These are phyloP conservation scores for Dermochelys coriacea DNA, from an alignment of 2,797 vertebrate genomes.

Conservation along the genomic window DNA sequence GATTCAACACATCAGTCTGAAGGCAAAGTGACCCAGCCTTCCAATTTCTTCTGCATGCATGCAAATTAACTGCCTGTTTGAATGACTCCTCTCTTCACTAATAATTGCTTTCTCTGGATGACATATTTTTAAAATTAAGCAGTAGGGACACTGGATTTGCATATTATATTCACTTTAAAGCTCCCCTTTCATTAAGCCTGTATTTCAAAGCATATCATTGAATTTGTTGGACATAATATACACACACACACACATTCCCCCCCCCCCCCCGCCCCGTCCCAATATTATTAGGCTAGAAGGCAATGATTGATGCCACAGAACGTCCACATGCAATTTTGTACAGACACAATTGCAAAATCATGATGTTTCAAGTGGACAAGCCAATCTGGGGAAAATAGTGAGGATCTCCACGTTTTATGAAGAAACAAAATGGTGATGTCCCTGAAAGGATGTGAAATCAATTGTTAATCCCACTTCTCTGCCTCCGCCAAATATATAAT, in stretches of 20 bases:
- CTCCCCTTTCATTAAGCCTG: neutral
- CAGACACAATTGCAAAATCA: neutral
- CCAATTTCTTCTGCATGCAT: neutral
- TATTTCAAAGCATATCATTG: neutral
- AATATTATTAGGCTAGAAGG: neutral
- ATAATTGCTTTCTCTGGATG: neutral
- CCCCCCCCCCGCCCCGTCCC: neutral
- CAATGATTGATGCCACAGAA: neutral
- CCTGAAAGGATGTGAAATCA: conserved; percentile 18
- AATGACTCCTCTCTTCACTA: neutral
- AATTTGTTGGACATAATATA: neutral
- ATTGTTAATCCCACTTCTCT: neutral
- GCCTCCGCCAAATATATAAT: conserved; percentile 11
- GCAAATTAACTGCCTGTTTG: neutral
- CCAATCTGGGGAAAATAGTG: neutral
- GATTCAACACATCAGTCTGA: neutral
- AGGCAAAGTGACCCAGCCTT: neutral
- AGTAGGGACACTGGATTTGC: rapidly evolving
- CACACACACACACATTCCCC: too few relatives aligned
- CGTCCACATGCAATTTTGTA: neutral
- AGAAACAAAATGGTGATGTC: conserved; percentile 8
- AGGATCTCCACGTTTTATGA: neutral
- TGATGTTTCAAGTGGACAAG: neutral
- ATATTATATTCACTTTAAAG: neutral
- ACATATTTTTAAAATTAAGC: neutral